Percentiles rank a stretch among this genome's conserved stretches.
Conservation (phyloP, 2,888 invertebrate species). For the Aethes cnicana region DNA sequence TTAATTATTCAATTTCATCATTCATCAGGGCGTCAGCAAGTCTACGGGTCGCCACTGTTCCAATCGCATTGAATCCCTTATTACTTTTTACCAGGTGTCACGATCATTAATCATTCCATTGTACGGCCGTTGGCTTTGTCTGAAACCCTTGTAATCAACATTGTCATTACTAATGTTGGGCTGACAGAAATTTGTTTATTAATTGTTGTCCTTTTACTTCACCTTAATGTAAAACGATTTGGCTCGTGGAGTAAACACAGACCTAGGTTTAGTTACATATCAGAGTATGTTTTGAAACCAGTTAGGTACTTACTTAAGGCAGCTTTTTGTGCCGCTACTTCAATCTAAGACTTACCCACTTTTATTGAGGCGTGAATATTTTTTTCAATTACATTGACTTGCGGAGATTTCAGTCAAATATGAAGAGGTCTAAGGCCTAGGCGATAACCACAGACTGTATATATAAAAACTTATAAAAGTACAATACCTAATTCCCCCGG, state of each 20-base stretch:
- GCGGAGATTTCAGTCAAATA: too few species aligned
- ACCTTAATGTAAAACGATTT: constrained; percentile 17
- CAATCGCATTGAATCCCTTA: constrained; percentile 57
- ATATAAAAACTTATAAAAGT: too few species aligned
- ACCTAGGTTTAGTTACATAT: too few species aligned
- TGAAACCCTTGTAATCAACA: constrained; percentile 49
- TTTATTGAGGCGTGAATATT: too few species aligned
- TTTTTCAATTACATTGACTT: too few species aligned
- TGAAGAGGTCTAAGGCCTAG: too few species aligned
- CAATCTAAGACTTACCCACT: too few species aligned
- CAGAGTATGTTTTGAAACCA: too few species aligned
- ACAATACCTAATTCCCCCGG: too few species aligned
- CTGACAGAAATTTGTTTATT: constrained; percentile 41
- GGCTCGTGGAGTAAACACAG: constrained; percentile 34
- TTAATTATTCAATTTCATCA: constrained; percentile 78
- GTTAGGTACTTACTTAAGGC: too few species aligned
- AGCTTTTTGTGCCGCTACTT: too few species aligned
- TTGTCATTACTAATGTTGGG: constrained; percentile 48
- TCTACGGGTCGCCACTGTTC: constrained; percentile 47
- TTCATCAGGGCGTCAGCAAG: constrained; percentile 77
- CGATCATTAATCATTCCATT: constrained; percentile 72
- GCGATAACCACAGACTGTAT: too few species aligned
- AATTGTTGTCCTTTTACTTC: constrained; percentile 36
- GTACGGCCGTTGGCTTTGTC: constrained; percentile 55
- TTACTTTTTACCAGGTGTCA: constrained; percentile 75